phyloP scores from a whole-genome alignment of 2,113 vertebrate genomes.

The Daboia siamensis region DNA sequence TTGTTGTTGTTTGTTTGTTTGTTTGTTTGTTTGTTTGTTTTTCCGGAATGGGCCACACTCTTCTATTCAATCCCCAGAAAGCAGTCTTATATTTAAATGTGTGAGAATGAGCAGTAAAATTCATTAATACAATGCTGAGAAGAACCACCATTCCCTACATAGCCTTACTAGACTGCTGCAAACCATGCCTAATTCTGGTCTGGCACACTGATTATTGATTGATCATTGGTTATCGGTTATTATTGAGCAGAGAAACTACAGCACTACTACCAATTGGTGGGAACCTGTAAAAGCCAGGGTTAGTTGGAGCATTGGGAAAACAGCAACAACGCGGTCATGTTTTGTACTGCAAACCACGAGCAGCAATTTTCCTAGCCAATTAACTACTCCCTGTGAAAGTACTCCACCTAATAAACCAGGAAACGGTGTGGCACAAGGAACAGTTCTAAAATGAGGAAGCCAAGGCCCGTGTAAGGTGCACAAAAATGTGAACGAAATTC shows the following conservation, averaged over 20 bases:
- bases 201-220: background rate
- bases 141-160: background rate
- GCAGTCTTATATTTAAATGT: too few relatives aligned
- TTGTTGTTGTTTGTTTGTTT: too few relatives aligned
- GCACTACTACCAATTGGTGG: background rate
- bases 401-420: background rate
- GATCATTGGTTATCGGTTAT: background rate
- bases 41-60: fast-evolving
- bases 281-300: background rate
- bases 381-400: background rate
- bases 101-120: too few relatives aligned
- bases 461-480: background rate
- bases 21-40: background rate
- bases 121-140: background rate
- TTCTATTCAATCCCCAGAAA: background rate
- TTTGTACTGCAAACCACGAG: background rate
- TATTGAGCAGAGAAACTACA: background rate
- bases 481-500: background rate
- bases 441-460: background rate
- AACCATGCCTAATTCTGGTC: too few relatives aligned
- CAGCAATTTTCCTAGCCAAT: background rate
- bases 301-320: background rate
- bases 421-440: background rate
- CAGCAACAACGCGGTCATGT: background rate
- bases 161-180: background rate